These are phyloP conservation scores for Eriocheir sinensis DNA, from an alignment of 1,140 invertebrate species.

Conservation along the genomic window DNA sequence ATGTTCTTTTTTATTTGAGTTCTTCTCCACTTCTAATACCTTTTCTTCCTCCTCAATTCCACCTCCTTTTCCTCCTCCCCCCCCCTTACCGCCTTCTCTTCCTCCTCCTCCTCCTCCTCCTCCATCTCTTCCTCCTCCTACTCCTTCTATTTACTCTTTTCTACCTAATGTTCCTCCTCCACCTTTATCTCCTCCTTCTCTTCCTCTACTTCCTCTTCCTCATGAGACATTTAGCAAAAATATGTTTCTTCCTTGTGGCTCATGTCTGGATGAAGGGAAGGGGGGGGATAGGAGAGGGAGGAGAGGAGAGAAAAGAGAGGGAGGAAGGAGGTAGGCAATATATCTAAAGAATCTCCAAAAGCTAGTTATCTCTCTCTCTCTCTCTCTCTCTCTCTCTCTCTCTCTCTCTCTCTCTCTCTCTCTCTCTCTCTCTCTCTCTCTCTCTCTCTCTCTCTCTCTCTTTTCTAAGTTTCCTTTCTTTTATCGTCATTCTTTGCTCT, in stretches of 20 bases:
- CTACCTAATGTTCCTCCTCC: too few relatives aligned
- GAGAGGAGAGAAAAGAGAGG: too few relatives aligned
- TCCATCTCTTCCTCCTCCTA: too few relatives aligned
- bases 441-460: conserved; percentile 4
- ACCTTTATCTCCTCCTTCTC: background rate
- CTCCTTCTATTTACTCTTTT: background rate
- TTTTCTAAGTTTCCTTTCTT: background rate
- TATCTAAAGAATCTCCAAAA: conserved; percentile 26
- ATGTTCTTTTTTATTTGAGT: too few relatives aligned
- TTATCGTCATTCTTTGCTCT: background rate
- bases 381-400: conserved; percentile 14
- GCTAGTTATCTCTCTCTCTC: background rate
- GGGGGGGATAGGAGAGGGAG: too few relatives aligned
- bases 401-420: conserved; percentile 4
- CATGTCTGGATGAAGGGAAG: too few relatives aligned
- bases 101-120: too few relatives aligned
- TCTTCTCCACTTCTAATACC: too few relatives aligned
- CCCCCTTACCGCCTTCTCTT: too few relatives aligned
- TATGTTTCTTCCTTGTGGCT: conserved; percentile 1
- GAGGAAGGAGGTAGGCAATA: background rate
- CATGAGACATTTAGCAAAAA: conserved; percentile 16
- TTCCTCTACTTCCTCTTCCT: background rate
- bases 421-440: conserved; percentile 1
- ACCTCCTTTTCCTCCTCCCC: background rate
- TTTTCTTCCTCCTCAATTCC: background rate